Conservation (phyloP, 2,113 vertebrate genomes). For the Varanus salvator region DNA sequence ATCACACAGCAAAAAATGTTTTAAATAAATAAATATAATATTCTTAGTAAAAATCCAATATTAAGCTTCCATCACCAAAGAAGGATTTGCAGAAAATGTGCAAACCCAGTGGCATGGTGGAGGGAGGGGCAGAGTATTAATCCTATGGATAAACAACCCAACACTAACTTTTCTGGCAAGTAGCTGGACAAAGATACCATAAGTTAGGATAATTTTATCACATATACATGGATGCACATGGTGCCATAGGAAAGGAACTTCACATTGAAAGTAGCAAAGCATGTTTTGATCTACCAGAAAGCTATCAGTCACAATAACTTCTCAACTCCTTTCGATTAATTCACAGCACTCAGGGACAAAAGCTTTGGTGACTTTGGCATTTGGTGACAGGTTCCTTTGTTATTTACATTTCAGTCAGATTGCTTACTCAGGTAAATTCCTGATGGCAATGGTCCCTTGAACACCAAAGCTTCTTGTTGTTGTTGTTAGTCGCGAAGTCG, state of each 20-base stretch:
- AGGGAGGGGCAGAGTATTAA: no score
- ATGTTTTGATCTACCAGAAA: conserved; percentile 9
- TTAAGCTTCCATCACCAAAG: neutral
- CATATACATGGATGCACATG: no score
- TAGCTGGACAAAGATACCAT: no score
- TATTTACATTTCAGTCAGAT: conserved; percentile 49
- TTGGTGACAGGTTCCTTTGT: conserved; percentile 49
- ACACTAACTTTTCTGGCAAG: no score
- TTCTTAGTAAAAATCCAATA: neutral
- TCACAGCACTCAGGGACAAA: conserved; percentile 15
- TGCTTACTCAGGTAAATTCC: conserved; percentile 43
- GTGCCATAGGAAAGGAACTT: neutral
- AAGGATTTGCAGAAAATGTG: neutral
- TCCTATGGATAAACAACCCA: no score
- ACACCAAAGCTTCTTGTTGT: neutral
- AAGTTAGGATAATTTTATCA: no score
- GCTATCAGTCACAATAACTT: conserved; percentile 23
- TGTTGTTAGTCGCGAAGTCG: no score
- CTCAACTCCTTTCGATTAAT: conserved; percentile 42
- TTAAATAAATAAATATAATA: neutral
- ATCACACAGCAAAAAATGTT: no score
- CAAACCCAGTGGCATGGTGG: neutral
- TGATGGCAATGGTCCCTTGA: conserved; percentile 34
- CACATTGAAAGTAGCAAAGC: neutral
- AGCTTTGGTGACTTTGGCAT: conserved; percentile 31